Evolutionary conservation across 2,113 vertebrate genomes (phyloP).

Genomic region (Solenodon paradoxus): DNA sequence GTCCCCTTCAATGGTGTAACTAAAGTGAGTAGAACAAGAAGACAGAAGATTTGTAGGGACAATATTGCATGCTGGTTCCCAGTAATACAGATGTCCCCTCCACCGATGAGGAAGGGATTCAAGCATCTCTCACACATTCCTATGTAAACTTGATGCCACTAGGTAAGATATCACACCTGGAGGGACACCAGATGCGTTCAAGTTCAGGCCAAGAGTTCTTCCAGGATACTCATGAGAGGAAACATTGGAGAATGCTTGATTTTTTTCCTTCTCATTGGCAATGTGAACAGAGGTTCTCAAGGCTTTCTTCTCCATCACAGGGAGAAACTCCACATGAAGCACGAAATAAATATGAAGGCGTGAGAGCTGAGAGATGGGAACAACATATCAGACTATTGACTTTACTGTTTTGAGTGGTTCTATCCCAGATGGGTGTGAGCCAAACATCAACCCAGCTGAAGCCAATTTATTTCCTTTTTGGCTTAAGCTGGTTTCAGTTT

Average conservation of each 20-base stretch:
- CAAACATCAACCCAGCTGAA: not conserved
- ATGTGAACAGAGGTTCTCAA: fast-evolving
- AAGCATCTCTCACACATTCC: not conserved
- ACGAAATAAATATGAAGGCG: not conserved
- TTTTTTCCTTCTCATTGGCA: not conserved
- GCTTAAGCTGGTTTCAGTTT: too few species aligned
- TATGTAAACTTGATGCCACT: not conserved
- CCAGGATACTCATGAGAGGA: too few species aligned
- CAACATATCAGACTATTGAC: too few species aligned
- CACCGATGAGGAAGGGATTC: too few species aligned
- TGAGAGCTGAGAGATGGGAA: not conserved
- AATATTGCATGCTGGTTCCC: too few species aligned
- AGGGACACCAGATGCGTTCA: too few species aligned
- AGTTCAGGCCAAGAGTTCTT: not conserved
- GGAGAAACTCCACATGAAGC: fast-evolving
- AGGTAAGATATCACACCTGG: too few species aligned
- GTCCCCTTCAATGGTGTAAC: too few species aligned
- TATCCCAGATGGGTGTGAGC: fast-evolving
- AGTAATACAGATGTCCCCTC: too few species aligned
- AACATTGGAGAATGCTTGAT: not conserved
- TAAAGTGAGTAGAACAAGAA: too few species aligned
- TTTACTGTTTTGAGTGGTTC: fast-evolving
- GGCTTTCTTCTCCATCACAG: not conserved
- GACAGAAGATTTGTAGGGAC: too few species aligned
- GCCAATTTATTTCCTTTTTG: not conserved